Base-by-base conservation (phyloP, 2,888 invertebrate species). In the Limenitis camilla region DNA sequence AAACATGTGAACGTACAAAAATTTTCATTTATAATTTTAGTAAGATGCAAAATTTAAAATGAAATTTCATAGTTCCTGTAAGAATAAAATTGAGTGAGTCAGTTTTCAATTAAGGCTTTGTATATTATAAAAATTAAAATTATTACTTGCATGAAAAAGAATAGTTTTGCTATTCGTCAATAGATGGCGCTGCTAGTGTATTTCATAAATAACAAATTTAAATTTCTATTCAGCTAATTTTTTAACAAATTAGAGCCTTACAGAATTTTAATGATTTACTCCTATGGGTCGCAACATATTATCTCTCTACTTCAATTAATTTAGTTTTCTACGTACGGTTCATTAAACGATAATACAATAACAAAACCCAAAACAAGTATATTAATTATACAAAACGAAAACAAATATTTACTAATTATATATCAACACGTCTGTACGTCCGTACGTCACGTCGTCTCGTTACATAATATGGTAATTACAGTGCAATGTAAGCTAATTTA, bases 401-500 rank as follows among this genome's bases (percentile, higher is more conserved):
- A 36, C 35, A 36, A 36, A 36, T 36, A 10, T 36, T 36, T 36
- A 36, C 35, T 5, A 36, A 36, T 36, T 10, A 36, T 10, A 36
- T 10, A 5, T 10, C 35, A 36, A 19, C 19, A 19, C 19, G 19
- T 3, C 19, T 3, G 19, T 19, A 19, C 19, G 19, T 19, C 35
- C 9, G 10, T 36, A 36, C 35, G 11, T 35, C 42, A 8, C 32
- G 31, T 42, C 32, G 11, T n/a, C 33, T 2, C 7, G 40, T 19
- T n/a, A 41, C 7, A 32, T 28, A 43, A 30, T 42, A 43, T 29
- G 40, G 42, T 49, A 31, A 36, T 78, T 76, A 19, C 75, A 72
- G 49, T 67, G 53, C 53, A 40, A 71, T 71, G 55, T 60, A 72
- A 58, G 72, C 75, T 71, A 79, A 79, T 78, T 64, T 73, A 78